phyloP scores from a whole-genome alignment of 2,888 invertebrate species.

The Timema cristinae region DNA sequence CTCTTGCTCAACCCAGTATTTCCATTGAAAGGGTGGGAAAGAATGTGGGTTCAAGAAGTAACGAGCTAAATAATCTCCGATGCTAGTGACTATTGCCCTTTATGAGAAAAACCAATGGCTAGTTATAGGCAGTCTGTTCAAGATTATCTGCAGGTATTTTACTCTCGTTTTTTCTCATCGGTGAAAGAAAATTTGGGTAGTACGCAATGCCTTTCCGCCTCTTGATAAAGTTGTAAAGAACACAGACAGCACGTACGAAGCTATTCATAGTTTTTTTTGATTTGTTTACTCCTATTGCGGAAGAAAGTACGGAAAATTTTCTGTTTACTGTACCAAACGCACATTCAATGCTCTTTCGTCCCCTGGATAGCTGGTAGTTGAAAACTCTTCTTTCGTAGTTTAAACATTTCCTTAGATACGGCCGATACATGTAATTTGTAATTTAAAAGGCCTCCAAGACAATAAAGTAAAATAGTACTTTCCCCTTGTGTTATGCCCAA shows the following conservation, averaged over 20 bases:
- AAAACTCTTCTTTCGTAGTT: not conserved
- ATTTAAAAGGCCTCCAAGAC: not conserved
- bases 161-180: not conserved
- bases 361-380: not conserved
- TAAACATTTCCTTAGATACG: not conserved
- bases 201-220: not conserved
- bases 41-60: not conserved
- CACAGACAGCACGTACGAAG: not conserved
- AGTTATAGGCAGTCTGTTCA: not conserved
- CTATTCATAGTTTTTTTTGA: not conserved
- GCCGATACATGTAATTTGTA: not conserved
- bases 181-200: not conserved
- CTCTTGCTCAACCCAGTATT: too few species aligned
- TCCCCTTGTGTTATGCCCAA: too few species aligned
- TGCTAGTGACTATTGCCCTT: not conserved
- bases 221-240: conserved; percentile 5
- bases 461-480: not conserved
- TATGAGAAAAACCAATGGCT: not conserved
- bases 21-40: too few species aligned
- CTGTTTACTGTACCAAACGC: not conserved
- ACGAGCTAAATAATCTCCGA: not conserved
- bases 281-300: not conserved
- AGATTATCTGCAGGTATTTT: not conserved
- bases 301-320: not conserved
- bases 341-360: too few species aligned